phyloP scores from a whole-genome alignment of 1,140 invertebrate genomes.

The Macrotrachela quadricornifera region DNA sequence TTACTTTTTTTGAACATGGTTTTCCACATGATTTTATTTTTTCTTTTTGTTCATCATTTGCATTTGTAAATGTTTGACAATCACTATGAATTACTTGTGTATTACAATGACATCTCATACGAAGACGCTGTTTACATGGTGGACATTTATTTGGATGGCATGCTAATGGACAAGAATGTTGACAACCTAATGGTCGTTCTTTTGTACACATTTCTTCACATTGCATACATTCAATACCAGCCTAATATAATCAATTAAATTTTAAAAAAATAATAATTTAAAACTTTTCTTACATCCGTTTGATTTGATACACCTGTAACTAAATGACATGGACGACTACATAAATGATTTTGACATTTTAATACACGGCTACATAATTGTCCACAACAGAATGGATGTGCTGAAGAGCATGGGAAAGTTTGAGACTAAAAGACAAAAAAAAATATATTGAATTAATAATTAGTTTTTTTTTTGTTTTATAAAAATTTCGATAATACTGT shows the following conservation, averaged over 20 bases:
- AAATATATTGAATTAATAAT: neutral
- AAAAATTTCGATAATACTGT: constrained; percentile 31
- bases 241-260: constrained; percentile 12
- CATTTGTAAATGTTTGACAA: constrained; percentile 43
- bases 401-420: constrained; percentile 49
- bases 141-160: constrained; percentile 45
- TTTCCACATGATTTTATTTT: constrained; percentile 49
- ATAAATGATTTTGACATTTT: constrained; percentile 55
- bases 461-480: too few species aligned
- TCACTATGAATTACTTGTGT: constrained; percentile 47
- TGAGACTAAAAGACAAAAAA: constrained; percentile 26
- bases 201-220: constrained; percentile 49
- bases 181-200: constrained; percentile 48
- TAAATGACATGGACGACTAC: constrained; percentile 47
- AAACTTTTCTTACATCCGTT: constrained; percentile 1
- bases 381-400: constrained; percentile 47
- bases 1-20: constrained; percentile 60
- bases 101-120: constrained; percentile 54
- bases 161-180: constrained; percentile 46
- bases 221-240: constrained; percentile 40
- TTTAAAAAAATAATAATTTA: constrained; percentile 9
- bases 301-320: constrained; percentile 25
- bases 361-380: constrained; percentile 45
- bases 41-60: constrained; percentile 31
- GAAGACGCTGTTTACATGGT: constrained; percentile 45